Evolutionary conservation across 1,140 invertebrate genomes (phyloP).

Genomic region (Anadara kagoshimensis): DNA sequence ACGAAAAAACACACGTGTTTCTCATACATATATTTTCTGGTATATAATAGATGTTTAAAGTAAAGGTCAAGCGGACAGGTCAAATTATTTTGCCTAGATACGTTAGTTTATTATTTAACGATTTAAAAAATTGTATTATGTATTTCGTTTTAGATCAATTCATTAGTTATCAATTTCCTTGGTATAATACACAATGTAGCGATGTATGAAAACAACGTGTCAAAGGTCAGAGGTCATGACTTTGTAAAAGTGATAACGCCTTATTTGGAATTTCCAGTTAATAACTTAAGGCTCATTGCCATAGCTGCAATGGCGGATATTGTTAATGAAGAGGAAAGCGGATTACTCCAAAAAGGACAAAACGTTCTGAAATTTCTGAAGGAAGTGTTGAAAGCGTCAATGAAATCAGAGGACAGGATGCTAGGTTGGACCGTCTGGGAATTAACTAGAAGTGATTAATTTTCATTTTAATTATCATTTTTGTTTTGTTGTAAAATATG

Average conservation of each 20-base stretch:
- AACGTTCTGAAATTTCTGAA: neutral
- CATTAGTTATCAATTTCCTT: no score
- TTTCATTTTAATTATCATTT: no score
- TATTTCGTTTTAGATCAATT: no score
- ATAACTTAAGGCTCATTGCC: neutral
- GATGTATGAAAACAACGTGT: neutral
- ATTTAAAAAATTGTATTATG: no score
- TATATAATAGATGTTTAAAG: no score
- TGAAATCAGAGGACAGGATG: neutral
- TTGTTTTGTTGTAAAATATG: no score
- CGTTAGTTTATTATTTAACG: no score
- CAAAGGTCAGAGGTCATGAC: neutral
- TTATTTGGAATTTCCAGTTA: constrained; percentile 1
- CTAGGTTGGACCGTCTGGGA: constrained; percentile 1
- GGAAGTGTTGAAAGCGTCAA: neutral
- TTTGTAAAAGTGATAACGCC: constrained; percentile 8
- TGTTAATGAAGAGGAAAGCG: constrained; percentile 17
- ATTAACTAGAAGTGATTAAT: constrained; percentile 17
- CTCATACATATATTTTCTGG: no score
- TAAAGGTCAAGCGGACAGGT: no score
- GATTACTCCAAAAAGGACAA: neutral
- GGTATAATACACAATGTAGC: constrained; percentile 6
- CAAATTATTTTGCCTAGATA: no score
- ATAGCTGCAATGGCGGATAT: constrained; percentile 14
- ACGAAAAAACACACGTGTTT: no score